Percentiles rank a stretch among this genome's conserved stretches.
These are phyloP conservation scores for Drosophila neotestacea DNA, from an alignment of 2,888 invertebrate species.

Conservation along the genomic window DNA sequence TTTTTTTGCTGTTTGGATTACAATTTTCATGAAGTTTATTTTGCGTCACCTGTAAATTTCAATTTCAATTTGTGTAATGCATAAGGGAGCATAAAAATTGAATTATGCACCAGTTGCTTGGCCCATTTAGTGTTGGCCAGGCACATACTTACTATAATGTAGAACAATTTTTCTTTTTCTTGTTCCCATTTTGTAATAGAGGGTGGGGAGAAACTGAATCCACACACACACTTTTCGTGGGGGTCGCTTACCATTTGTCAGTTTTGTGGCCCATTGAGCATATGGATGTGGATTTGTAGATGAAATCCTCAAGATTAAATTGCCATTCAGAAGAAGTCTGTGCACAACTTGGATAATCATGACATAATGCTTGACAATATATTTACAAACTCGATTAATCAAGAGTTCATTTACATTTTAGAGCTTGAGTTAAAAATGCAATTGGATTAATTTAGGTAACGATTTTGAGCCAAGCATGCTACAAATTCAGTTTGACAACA, in stretches of 20 bases:
- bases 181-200: neutral
- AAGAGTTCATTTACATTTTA: constrained; percentile 37
- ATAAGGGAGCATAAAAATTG: constrained; percentile 54
- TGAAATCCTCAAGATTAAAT: constrained; percentile 17
- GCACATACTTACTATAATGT: constrained; percentile 17
- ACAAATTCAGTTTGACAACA: constrained; percentile 55
- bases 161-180: constrained; percentile 39
- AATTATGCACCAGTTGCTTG: constrained; percentile 66
- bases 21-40: constrained; percentile 47
- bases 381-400: constrained; percentile 52
- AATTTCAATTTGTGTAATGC: constrained; percentile 69
- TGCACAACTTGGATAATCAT: constrained; percentile 14
- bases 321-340: constrained; percentile 20
- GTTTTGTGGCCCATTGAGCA: constrained; percentile 62
- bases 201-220: neutral
- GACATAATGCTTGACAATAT: constrained; percentile 32
- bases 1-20: constrained; percentile 4
- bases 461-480: constrained; percentile 42
- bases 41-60: constrained; percentile 45
- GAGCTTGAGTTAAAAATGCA: constrained; percentile 36
- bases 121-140: constrained; percentile 36
- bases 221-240: neutral
- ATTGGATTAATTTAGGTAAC: constrained; percentile 64
- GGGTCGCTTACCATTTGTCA: constrained; percentile 46
- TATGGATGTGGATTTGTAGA: constrained; percentile 25